Conservation (phyloP, 2,113 vertebrate genomes). For the Engraulis encrasicolus region DNA sequence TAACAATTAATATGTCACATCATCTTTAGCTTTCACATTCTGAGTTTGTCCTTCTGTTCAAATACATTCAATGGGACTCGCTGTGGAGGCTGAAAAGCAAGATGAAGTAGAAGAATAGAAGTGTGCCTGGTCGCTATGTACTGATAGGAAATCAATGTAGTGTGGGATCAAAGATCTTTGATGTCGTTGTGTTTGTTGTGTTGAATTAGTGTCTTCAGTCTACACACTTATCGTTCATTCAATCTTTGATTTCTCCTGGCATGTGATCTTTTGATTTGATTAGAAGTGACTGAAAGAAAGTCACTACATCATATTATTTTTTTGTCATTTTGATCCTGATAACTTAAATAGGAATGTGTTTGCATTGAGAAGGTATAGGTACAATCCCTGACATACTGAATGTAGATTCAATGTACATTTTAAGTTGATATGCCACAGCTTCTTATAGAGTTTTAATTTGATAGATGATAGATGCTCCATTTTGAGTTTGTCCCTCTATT, state of each 20-base stretch:
- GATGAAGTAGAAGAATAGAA: no score
- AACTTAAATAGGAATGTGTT: no score
- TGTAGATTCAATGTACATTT: no score
- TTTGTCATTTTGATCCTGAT: no score
- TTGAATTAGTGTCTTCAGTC: not conserved
- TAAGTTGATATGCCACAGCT: no score
- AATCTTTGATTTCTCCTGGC: constrained; percentile 11
- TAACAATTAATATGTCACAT: no score
- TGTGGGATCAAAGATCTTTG: no score
- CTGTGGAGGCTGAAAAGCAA: not conserved
- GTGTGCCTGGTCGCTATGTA: not conserved
- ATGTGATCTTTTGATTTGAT: not conserved
- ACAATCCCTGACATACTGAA: no score
- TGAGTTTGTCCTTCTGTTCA: not conserved
- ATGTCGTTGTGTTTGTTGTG: not conserved
- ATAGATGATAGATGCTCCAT: not conserved
- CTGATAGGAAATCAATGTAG: not conserved
- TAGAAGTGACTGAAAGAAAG: not conserved
- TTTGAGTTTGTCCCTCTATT: not conserved
- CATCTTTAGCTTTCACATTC: no score
- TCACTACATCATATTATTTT: no score
- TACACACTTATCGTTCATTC: not conserved
- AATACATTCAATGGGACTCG: not conserved
- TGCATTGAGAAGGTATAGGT: no score
- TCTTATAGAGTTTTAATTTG: not conserved